Base-by-base conservation (phyloP, 2,797 vertebrate species). In the Pangasius larnaudii region DNA sequence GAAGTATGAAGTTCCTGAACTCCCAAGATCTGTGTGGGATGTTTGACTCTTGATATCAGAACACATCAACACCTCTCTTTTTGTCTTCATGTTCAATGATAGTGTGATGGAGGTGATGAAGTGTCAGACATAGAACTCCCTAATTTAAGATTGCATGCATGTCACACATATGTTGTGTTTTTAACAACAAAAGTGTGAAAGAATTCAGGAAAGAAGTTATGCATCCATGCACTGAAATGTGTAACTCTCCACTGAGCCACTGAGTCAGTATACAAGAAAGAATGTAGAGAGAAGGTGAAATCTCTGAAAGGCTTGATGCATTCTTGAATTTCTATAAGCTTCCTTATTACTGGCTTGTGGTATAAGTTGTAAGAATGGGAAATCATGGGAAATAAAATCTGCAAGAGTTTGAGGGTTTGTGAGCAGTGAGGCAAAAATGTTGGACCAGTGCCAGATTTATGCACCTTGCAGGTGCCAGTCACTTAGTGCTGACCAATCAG, bases 91-190 rank as follows among this genome's bases (percentile, higher is more conserved):
- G 58, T 72, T 67, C 86, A 78, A 77, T 72, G 86, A 86, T 74
- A 87, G 88, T 81, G 87, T 90, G 89, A 78, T 78, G 61, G 74
- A 87, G 27, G 63, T 88, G 91, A 91, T 81, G 83, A 46, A 85
- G 87, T 91, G 89, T 93, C 94, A 87, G 86, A 82, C 65, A 82
- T 13, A 24, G 19, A 74, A 72, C 16, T 24, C 19, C 42, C 53
- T 72, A 67, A 88, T 83, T 86, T 89, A 77, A 91, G 89, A 72
- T 75, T n/a, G 61, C 67, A 90, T 91, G 88, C 87, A 89, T 88
- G 81, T 33, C 51, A 85, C 14, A 56, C 80, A 46, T 33, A 87
- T 58, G 61, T 63, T 75, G 14, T 69, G 16, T 59, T 56, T 42
- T 39, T 42, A 27, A 74, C 67, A 61, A 56, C 27, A 36, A 8